phyloP scores from a whole-genome alignment of 2,113 vertebrate genomes.

The Suricata suricatta region DNA sequence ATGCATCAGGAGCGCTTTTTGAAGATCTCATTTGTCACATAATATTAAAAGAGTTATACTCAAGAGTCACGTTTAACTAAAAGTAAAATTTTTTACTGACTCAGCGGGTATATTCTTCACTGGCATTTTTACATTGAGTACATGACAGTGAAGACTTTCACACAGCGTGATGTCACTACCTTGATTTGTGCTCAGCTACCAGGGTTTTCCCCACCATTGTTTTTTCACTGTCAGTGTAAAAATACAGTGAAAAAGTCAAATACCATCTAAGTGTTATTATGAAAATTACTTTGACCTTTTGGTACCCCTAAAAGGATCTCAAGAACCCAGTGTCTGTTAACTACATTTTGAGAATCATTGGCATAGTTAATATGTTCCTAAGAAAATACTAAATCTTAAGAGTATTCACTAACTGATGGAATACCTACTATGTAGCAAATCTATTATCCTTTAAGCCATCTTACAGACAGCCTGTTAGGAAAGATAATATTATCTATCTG shows the following conservation, averaged over 20 bases:
- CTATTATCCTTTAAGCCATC: conserved; percentile 6
- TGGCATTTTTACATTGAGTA: conserved; percentile 17
- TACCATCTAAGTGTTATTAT: background rate
- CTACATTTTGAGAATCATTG: conserved; percentile 13
- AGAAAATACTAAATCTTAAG: conserved; percentile 28
- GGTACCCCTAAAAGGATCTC: background rate
- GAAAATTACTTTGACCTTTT: background rate
- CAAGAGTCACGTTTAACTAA: background rate
- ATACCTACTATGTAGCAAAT: background rate
- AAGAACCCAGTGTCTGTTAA: background rate
- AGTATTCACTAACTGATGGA: background rate
- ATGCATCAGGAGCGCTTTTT: background rate
- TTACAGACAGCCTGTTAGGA: background rate
- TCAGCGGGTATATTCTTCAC: background rate
- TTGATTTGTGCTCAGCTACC: conserved; percentile 17
- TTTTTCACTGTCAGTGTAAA: conserved; percentile 6
- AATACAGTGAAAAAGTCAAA: background rate
- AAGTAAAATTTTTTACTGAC: conserved; percentile 1
- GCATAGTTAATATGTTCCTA: background rate
- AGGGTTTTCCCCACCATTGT: background rate
- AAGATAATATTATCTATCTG: background rate
- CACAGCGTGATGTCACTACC: background rate
- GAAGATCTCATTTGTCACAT: background rate
- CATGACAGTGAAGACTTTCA: background rate
- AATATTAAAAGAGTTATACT: background rate